Evolutionary conservation across 2,797 vertebrate species (phyloP).

Genomic region (Tragelaphus oryx): DNA sequence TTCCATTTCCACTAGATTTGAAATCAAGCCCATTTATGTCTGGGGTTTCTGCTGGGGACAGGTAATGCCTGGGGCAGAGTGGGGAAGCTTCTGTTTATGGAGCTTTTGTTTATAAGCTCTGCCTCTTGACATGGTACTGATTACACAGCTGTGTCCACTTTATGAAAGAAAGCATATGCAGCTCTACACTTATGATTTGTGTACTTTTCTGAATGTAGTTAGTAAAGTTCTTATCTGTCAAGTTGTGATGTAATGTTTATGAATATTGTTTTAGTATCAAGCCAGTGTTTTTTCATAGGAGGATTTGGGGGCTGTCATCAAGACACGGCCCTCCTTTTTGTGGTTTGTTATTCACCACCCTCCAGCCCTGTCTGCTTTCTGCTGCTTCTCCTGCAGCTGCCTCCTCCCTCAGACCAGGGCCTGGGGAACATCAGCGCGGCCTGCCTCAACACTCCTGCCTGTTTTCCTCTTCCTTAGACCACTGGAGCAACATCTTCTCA

Average conservation of each 20-base stretch:
- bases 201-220: neutral
- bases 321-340: rapidly evolving
- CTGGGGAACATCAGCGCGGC: rapidly evolving
- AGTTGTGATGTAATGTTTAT: neutral
- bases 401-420: neutral
- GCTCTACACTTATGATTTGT: neutral
- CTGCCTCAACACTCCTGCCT: rapidly evolving
- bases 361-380: neutral
- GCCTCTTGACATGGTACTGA: neutral
- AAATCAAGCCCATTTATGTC: neutral
- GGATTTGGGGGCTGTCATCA: neutral
- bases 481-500: neutral
- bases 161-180: neutral
- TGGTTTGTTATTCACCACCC: rapidly evolving
- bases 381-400: neutral
- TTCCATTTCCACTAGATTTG: neutral
- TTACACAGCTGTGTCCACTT: neutral
- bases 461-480: neutral
- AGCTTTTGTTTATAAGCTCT: neutral
- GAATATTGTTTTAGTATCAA: neutral
- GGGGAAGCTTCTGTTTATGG: neutral
- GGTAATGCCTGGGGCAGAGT: neutral
- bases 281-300: neutral
- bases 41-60: neutral
- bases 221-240: neutral